phyloP scores from a whole-genome alignment of 2,888 invertebrate genomes.

The Xanthostigma xanthostigma region DNA sequence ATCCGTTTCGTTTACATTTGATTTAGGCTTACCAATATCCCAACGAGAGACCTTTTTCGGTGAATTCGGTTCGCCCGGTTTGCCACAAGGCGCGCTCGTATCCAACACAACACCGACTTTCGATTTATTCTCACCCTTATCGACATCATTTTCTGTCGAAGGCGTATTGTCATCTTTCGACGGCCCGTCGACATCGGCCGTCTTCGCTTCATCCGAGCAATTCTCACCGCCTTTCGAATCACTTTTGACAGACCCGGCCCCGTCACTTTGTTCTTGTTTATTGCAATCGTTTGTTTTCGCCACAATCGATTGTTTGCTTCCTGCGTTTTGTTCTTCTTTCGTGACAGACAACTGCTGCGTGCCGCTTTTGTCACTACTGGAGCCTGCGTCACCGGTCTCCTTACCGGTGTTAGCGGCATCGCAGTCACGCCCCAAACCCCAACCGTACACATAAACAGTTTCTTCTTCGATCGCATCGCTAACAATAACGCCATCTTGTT shows the following conservation, averaged over 20 bases:
- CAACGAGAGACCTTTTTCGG: constrained; percentile 28
- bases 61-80: constrained; percentile 12
- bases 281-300: constrained; percentile 10
- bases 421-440: constrained; percentile 57
- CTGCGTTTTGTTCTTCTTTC: neutral
- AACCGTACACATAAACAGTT: constrained; percentile 51
- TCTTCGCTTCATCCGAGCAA: constrained; percentile 20
- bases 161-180: constrained; percentile 13
- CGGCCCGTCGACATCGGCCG: constrained; percentile 7
- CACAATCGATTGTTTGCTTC: constrained; percentile 1
- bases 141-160: constrained; percentile 12
- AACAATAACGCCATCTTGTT: too few relatives aligned
- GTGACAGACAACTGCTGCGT: constrained; percentile 3
- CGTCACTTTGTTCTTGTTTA: constrained; percentile 8
- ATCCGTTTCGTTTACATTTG: too few relatives aligned
- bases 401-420: constrained; percentile 48
- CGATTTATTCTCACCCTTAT: constrained; percentile 1
- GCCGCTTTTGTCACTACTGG: too few relatives aligned
- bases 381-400: neutral
- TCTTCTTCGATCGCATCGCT: constrained; percentile 60
- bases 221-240: constrained; percentile 4
- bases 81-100: constrained; percentile 19
- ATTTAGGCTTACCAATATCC: constrained; percentile 28
- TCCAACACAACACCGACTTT: constrained; percentile 21
- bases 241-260: constrained; percentile 10